phyloP scores from a whole-genome alignment of 2,113 vertebrate species.

The Euleptes europaea region DNA sequence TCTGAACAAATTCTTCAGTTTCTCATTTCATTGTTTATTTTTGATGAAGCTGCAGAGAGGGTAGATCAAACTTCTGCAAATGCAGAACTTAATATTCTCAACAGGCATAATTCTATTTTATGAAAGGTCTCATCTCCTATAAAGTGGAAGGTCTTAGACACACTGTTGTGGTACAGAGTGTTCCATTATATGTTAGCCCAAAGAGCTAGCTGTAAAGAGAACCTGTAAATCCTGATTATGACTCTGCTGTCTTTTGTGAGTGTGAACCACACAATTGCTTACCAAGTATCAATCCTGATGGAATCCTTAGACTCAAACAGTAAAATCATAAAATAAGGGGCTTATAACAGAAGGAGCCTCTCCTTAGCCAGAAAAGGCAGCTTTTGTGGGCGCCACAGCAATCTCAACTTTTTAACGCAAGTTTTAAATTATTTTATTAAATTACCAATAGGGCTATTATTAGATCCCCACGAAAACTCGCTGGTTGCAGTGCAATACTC shows the following conservation, averaged over 20 bases:
- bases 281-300: not conserved
- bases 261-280: slow-evolving; percentile 5
- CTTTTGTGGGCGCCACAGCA: accelerated
- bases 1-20: slow-evolving; percentile 22
- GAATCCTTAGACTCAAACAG: slow-evolving; percentile 19
- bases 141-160: slow-evolving; percentile 3
- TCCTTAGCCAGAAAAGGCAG: not conserved
- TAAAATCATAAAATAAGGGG: slow-evolving; percentile 33
- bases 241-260: slow-evolving; percentile 35
- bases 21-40: slow-evolving; percentile 4
- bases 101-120: slow-evolving; percentile 1
- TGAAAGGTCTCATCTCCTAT: not conserved
- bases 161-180: not conserved
- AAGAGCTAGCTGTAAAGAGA: not conserved
- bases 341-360: slow-evolving; percentile 23
- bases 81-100: not conserved
- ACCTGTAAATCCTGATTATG: not conserved
- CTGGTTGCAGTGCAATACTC: slow-evolving; percentile 8
- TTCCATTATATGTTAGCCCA: not conserved
- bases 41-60: slow-evolving; percentile 23
- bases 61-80: slow-evolving; percentile 30
- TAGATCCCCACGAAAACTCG: slow-evolving; percentile 9
- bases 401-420: slow-evolving; percentile 7
- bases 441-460: slow-evolving; percentile 43
- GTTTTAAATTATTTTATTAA: slow-evolving; percentile 50